Conservation (phyloP, 2,888 invertebrate genomes). For the Morpho achilles region DNA sequence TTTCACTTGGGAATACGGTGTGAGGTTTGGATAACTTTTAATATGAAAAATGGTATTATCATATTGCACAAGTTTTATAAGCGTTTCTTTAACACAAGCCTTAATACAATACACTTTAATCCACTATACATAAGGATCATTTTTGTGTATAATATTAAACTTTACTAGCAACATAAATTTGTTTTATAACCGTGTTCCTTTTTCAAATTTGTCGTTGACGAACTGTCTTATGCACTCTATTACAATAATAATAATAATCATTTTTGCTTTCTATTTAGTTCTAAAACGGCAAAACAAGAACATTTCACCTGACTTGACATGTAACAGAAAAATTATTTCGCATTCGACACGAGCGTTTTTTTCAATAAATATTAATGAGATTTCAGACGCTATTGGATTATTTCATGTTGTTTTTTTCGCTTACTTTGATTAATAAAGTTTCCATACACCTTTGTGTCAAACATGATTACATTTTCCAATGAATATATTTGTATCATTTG, state of each 20-base stretch:
- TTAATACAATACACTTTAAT: slow-evolving; percentile 25
- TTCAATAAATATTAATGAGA: slow-evolving; percentile 61
- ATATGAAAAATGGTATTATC: slow-evolving; percentile 77
- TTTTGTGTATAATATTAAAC: not conserved
- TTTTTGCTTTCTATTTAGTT: slow-evolving; percentile 22
- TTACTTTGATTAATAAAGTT: slow-evolving; percentile 65
- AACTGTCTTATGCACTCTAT: slow-evolving; percentile 31
- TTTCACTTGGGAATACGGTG: slow-evolving; percentile 33
- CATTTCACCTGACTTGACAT: slow-evolving; percentile 45
- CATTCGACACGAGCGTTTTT: slow-evolving; percentile 44
- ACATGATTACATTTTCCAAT: slow-evolving; percentile 29
- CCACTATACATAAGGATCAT: slow-evolving; percentile 3
- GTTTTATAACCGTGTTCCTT: slow-evolving; percentile 20
- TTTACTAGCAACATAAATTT: slow-evolving; percentile 14
- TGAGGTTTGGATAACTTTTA: slow-evolving; percentile 59
- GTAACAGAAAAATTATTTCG: slow-evolving; percentile 51
- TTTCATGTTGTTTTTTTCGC: slow-evolving; percentile 37
- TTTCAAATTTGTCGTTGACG: slow-evolving; percentile 25
- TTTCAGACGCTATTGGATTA: slow-evolving; percentile 37
- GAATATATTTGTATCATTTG: slow-evolving; percentile 22
- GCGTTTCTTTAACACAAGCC: slow-evolving; percentile 8
- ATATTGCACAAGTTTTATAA: slow-evolving; percentile 39
- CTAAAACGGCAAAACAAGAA: slow-evolving; percentile 22
- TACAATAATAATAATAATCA: slow-evolving; percentile 19
- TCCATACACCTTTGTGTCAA: slow-evolving; percentile 29